Evolutionary conservation across 2,888 invertebrate genomes (phyloP).

Genomic region (Fragum sueziense): DNA sequence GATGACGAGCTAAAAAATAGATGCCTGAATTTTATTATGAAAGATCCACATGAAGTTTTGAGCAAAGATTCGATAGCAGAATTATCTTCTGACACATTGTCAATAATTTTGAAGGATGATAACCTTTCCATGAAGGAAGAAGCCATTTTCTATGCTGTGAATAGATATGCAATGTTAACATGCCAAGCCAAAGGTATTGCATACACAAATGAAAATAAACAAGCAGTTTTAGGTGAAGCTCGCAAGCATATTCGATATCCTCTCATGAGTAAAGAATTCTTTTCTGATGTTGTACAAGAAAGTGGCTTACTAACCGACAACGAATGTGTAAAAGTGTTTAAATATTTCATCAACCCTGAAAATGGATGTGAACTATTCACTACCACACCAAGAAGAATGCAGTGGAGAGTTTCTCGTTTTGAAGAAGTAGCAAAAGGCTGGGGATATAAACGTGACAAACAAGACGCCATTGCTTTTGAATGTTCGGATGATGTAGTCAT

Average conservation of each 20-base stretch:
- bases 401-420: constrained; percentile 38
- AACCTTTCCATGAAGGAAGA: constrained; percentile 55
- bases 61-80: constrained; percentile 48
- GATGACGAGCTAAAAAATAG: constrained; percentile 49
- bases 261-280: constrained; percentile 49
- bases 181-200: constrained; percentile 39
- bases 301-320: constrained; percentile 47
- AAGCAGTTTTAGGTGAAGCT: constrained; percentile 41
- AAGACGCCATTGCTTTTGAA: constrained; percentile 44
- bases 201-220: constrained; percentile 51
- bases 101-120: constrained; percentile 52
- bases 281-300: constrained; percentile 52
- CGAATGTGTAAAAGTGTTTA: constrained; percentile 77
- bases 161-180: constrained; percentile 57
- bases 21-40: constrained; percentile 55
- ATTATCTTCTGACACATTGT: constrained; percentile 54
- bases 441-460: constrained; percentile 50
- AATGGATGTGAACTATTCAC: constrained; percentile 19
- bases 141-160: constrained; percentile 57
- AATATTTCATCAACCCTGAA: constrained; percentile 40
- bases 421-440: constrained; percentile 32
- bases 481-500: constrained; percentile 47
- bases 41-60: constrained; percentile 57
- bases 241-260: constrained; percentile 60
- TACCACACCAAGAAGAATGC: constrained; percentile 26